These are phyloP conservation scores for Danio jaintianensis DNA, from an alignment of 2,797 vertebrate species.

Conservation along the genomic window DNA sequence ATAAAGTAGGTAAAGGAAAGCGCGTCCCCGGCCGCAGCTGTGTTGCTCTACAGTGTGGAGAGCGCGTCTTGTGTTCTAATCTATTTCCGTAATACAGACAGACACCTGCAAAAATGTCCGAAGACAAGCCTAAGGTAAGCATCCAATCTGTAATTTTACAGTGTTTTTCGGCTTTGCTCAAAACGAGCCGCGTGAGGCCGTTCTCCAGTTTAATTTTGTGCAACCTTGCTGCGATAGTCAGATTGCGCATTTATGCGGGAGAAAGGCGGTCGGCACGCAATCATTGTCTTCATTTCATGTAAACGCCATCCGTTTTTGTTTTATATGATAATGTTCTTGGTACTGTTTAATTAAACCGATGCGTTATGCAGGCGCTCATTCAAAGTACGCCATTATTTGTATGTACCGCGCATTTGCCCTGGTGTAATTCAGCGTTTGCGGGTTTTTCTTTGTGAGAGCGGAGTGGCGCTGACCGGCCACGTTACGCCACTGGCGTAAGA, in stretches of 20 bases:
- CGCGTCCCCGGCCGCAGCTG: constrained; percentile 82
- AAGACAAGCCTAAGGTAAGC: constrained; percentile 95
- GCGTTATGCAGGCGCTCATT: not conserved
- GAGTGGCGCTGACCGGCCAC: constrained; percentile 68
- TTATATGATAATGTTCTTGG: not conserved
- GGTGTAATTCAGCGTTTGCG: constrained; percentile 69
- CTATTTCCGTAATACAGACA: constrained; percentile 57
- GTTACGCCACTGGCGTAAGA: constrained; percentile 73
- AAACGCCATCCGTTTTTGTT: not conserved
- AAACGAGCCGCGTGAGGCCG: not conserved
- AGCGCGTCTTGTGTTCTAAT: constrained; percentile 60
- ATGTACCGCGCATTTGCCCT: constrained; percentile 54
- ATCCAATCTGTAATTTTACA: no score
- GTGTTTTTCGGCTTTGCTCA: not conserved
- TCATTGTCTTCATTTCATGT: constrained; percentile 33
- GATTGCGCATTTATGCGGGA: constrained; percentile 66
- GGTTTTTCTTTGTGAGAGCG: constrained; percentile 80
- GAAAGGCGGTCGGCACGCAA: constrained; percentile 55
- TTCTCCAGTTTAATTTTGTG: constrained; percentile 43
- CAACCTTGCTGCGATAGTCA: constrained; percentile 51
- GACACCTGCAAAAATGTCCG: constrained; percentile 79
- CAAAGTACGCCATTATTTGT: constrained; percentile 55
- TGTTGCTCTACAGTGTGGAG: constrained; percentile 72
- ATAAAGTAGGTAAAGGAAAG: constrained; percentile 72
- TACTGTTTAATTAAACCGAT: not conserved